Evolutionary conservation across 1,140 invertebrate species (phyloP), one percentile per base, ranked within the genome.

Genomic region (Aculops lycopersici): DNA sequence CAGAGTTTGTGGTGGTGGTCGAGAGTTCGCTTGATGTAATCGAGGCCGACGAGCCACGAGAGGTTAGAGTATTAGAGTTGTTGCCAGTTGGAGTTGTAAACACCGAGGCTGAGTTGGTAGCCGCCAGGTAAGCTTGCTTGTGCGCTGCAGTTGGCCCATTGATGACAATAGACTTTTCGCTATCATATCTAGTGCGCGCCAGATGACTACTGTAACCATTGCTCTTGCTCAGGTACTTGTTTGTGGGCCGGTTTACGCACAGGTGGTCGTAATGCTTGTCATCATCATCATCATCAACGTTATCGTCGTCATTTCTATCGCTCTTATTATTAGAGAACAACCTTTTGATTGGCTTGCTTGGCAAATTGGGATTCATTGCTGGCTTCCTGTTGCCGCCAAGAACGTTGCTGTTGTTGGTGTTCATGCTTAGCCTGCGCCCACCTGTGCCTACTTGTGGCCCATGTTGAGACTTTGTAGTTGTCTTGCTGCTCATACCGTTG

Each of bases 41-140:
- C 12, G 8, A 20, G 14, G 17, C 18, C n/a, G 16, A n/a, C 41
- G 36, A 37, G 5, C 20, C 19, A 15, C 16, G 8, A 38, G 51
- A 39, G 19, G 48, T 43, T 39, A n/a, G n/a, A n/a, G n/a, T n/a
- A n/a, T n/a, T n/a, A n/a, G n/a, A 40, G 17, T 36, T 18, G 19
- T 20, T 24, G 40, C 14, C 42, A 43, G n/a, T 38, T 38, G n/a
- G 16, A 8, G 5, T 38, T 18, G 8, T 8, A 16, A 8, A 15
- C 5, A 18, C 16, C 8, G 37, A 8, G 8, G n/a, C n/a, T 16
- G n/a, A 38, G 8, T 16, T 15, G 5, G n/a, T 8, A 8, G n/a
- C 5, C 8, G 5, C 37, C 24, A n/a, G n/a, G 8, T 31, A 8
- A 8, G 24, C 24, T 31, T 31, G 24, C 24, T 8, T 31, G 8